Base-by-base conservation (phyloP, 2,113 vertebrate species). In the Phasianus colchicus region DNA sequence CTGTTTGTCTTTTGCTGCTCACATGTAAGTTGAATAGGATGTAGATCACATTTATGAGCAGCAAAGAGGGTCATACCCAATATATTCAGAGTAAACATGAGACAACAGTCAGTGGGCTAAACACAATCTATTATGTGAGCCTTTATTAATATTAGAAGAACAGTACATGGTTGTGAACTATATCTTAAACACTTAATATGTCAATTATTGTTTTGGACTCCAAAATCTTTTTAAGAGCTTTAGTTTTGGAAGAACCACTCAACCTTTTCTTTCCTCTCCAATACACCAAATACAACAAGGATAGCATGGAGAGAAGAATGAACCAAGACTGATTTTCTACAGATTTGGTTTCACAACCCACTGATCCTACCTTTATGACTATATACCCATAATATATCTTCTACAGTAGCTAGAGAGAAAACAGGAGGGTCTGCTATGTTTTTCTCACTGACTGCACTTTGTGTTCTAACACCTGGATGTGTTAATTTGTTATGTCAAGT, bases 381-480 rank as follows among this genome's bases (percentile, higher is more conserved):
- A 50, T 13, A 12, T 50, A 50, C 13, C 11, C 48, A 50, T 24
- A 50, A 50, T 50, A 12, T 50, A 58, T 61, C 61, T 78, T 93
- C 61, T 66, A 29, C 25, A 43, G 42, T 30, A 91, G 24, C 36
- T 55, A 57, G 90, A 80, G 36, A 90, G 55, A 57, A 90, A 93
- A 82, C n/a, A 42, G 17, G 40, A 73, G n/a, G 16, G 27, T 43
- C 32, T 75, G 36, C 38, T 70, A 54, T 4, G 78, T 81, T 89
- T 65, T 93, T 83, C 84, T 71, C 63, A 72, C 36, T 91, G 88
- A 84, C 84, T 92, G 63, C 65, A 78, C 32, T 87, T 91, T 86
- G 45, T 73, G 64, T 83, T 79, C 15, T 25, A 92, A 89, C 64
- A 77, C 57, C 57, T 87, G 74, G 24, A 8, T 81, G 5, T 83